phyloP scores from a whole-genome alignment of 1,140 invertebrate genomes.

The Pararge aegeria region DNA sequence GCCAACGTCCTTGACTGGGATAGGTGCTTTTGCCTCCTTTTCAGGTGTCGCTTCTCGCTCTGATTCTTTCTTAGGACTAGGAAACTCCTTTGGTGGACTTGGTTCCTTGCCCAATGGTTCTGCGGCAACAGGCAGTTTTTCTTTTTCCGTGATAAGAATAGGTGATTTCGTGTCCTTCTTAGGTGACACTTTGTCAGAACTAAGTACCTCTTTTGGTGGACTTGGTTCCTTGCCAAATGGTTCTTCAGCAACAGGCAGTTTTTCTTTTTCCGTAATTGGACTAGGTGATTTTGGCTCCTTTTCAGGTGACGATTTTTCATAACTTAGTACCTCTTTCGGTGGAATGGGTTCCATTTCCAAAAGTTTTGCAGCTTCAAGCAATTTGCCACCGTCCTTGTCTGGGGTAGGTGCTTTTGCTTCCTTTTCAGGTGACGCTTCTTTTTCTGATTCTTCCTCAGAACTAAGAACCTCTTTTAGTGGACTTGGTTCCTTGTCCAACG shows the following conservation, averaged over 20 bases:
- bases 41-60: too few species aligned
- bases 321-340: too few species aligned
- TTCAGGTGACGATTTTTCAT: too few species aligned
- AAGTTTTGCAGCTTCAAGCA: not conserved
- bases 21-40: too few species aligned
- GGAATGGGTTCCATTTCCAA: conserved; percentile 15
- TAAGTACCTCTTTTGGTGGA: too few species aligned
- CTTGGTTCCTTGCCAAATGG: too few species aligned
- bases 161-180: not conserved
- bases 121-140: too few species aligned
- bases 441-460: not conserved
- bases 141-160: not conserved
- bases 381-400: conserved; percentile 1
- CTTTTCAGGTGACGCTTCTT: not conserved
- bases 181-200: not conserved
- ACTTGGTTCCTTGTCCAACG: not conserved
- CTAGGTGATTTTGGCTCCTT: too few species aligned
- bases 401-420: not conserved
- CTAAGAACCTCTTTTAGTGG: not conserved
- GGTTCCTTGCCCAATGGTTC: not conserved
- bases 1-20: not conserved
- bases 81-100: too few species aligned
- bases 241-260: too few species aligned
- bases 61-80: too few species aligned
- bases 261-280: too few species aligned